Conservation (phyloP, 2,888 invertebrate genomes). For the Eristalis intricaria region DNA sequence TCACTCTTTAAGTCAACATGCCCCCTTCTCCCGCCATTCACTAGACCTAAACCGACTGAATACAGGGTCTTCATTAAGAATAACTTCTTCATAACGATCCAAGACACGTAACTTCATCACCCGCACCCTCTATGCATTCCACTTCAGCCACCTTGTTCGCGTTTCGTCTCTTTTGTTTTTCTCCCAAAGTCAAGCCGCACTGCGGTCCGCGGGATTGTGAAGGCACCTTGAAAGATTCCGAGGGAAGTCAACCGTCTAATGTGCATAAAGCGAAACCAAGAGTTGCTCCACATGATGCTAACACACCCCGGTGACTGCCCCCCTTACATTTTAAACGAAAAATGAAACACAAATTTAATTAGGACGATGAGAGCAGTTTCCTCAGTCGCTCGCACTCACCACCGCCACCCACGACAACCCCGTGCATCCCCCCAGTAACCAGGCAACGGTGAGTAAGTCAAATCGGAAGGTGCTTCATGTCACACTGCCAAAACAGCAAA, state of each 20-base stretch:
- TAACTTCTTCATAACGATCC: constrained; percentile 14
- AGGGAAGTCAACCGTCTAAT: constrained; percentile 51
- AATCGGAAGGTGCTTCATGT: constrained; percentile 11
- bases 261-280: constrained; percentile 17
- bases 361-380: constrained; percentile 39
- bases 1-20: neutral
- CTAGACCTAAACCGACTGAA: neutral
- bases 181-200: constrained; percentile 8
- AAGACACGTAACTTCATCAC: neutral
- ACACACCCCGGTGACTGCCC: neutral
- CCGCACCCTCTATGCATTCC: neutral
- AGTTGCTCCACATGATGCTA: constrained; percentile 21
- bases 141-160: neutral
- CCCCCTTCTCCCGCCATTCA: neutral
- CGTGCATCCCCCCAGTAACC: neutral
- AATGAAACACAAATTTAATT: constrained; percentile 56
- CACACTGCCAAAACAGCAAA: constrained; percentile 1
- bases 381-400: neutral
- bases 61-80: constrained; percentile 16
- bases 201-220: constrained; percentile 17
- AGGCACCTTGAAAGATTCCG: constrained; percentile 27
- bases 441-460: constrained; percentile 15
- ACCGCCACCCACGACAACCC: neutral
- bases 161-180: neutral
- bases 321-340: constrained; percentile 17